Base-by-base conservation (phyloP, 2,888 invertebrate species). In the Escarpia spicata region DNA sequence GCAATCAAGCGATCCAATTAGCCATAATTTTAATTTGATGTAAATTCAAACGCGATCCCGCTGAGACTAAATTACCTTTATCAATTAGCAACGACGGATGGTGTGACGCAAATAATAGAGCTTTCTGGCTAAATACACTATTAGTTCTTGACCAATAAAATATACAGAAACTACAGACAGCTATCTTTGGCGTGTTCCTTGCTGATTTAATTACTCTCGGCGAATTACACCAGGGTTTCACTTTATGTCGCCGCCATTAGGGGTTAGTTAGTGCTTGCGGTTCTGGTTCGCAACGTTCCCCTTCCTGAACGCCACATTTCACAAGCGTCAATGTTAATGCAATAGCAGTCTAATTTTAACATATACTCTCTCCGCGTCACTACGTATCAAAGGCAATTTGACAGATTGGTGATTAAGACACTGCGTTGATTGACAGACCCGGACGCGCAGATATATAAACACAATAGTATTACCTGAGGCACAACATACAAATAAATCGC, bases 1-100 rank as follows among this genome's bases (percentile, higher is more conserved):
- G 75, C 75, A 75, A 75, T 75, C 75, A 75, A 26, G 75, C 75
- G 75, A 75, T 75, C 75, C 75, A 75, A 75, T 75, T 75, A 75
- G 19, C n/a, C 75, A 6, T 75, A 75, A 75, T 75, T 26, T 75
- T 26, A 75, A 26, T 75, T 75, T 15, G 6, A 26, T 26, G 0
- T 26, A 15, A 75, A 75, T 75, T 26, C 75, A 75, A 26, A 15
- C 75, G 19, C 75, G 26, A 75, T 75, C 75, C 75, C 75, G 75
- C 26, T 26, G 75, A 75, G 75, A 75, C 75, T 6, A 75, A 75
- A 75, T 75, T n/a, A 75, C 75, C 52, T 52, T 75, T 26, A 6
- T 75, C 26, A 75, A 75, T 75, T 75, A 75, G 26, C 26, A 75
- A 26, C 75, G 26, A 75, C 75, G 19, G n/a, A 75, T 26, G 6